Evolutionary conservation across 2,113 vertebrate species (phyloP).

Genomic region (Pterocles gutturalis): DNA sequence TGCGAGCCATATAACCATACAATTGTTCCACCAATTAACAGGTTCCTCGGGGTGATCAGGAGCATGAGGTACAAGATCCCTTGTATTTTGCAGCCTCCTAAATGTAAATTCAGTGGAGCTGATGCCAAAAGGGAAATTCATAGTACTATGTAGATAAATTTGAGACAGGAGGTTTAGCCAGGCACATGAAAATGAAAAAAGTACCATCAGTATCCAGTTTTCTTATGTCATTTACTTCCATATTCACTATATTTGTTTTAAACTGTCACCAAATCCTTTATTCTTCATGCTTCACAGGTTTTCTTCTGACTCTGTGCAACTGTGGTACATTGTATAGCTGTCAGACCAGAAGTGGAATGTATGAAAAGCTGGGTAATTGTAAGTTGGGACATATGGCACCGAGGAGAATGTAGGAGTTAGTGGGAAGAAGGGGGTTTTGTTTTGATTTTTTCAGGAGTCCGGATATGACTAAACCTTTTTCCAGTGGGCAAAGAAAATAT

Average conservation of each 20-base stretch:
- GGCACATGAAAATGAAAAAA: neutral
- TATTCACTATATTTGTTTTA: neutral
- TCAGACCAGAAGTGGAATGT: constrained; percentile 16
- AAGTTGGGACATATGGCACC: constrained; percentile 21
- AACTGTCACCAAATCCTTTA: neutral
- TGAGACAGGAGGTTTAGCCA: neutral
- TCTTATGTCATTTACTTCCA: neutral
- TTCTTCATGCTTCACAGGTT: neutral
- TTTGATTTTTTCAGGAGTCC: constrained; percentile 25
- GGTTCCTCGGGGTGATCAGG: neutral
- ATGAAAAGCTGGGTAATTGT: constrained; percentile 19
- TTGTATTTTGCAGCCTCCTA: neutral
- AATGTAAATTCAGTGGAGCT: neutral
- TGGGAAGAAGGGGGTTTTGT: constrained; percentile 46
- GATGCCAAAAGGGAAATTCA: neutral
- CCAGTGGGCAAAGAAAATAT: constrained; percentile 31
- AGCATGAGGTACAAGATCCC: neutral
- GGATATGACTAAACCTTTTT: constrained; percentile 36
- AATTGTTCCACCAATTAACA: neutral
- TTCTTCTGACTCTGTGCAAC: constrained; percentile 2
- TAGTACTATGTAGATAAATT: neutral
- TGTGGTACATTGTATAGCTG: neutral
- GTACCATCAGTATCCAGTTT: neutral
- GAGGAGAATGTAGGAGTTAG: neutral
- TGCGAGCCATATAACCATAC: neutral